Conservation (phyloP, 2,797 vertebrate genomes). For the Trematomus bernacchii region DNA sequence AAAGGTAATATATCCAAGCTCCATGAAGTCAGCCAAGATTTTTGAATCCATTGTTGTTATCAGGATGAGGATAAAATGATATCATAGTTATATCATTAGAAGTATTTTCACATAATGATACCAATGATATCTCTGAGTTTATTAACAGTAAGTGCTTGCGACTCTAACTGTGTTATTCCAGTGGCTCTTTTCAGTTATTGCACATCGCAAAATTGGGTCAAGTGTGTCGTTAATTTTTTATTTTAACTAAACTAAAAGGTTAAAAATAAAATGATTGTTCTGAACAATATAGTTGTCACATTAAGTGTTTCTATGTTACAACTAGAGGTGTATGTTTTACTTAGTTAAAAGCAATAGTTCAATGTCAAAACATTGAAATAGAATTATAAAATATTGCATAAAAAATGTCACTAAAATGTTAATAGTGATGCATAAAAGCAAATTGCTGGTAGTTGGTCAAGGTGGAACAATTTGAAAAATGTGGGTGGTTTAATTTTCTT, state of each 20-base stretch:
- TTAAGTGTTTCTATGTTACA: neutral
- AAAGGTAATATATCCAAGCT: neutral
- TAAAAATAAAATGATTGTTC: neutral
- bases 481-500: neutral
- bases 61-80: slow-evolving; percentile 2
- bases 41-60: neutral
- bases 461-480: neutral
- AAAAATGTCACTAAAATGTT: neutral
- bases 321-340: neutral
- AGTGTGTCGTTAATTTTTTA: neutral
- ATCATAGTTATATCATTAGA: neutral
- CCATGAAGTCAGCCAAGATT: neutral
- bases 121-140: neutral
- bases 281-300: neutral
- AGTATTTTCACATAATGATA: slow-evolving; percentile 5
- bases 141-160: neutral
- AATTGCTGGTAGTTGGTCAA: neutral
- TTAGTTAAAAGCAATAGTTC: neutral
- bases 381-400: neutral
- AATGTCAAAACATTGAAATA: neutral
- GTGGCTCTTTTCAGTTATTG: neutral
- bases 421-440: neutral
- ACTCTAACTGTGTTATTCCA: neutral
- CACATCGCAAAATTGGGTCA: neutral
- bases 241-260: neutral